Evolutionary conservation across 2,797 vertebrate genomes (phyloP), one percentile per base, ranked within the genome.

Genomic region (Lepilemur septentrionalis): DNA sequence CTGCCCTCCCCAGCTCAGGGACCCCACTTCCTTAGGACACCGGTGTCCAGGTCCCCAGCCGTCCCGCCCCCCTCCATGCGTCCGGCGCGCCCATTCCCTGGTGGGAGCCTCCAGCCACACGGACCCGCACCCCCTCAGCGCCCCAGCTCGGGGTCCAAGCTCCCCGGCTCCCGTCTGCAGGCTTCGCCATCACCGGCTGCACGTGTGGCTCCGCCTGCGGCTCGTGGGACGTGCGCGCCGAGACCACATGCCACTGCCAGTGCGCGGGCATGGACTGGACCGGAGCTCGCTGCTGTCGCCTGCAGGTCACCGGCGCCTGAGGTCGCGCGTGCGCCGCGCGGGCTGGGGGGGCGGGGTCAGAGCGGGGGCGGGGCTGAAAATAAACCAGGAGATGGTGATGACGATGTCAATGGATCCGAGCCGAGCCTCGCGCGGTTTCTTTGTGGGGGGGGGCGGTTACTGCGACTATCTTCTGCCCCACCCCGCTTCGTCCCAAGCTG

Each of bases 201-300:
- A 15, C 96, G 0, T 97, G 98, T 38, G 98, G 97, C 35, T 95
- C 61, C 0, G 96, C 5, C 30, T 97, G 97, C 18, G 98, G 98
- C 32, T 98, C 97, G 0, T 98, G 98, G 98, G 97, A 97, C 11
- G 95, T 98, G n/a, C 92, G 95, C 2, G 38, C 28, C 0, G 76
- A 90, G 14, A 48, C 23, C 48, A 55, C 70, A 0, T 97, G 98
- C 35, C 98, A 98, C 88, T 98, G 98, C 91, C 97, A 97, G 59
- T 97, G 97, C 15, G 2, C 20, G 0, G 9, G 8, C 25, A 97
- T 96, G 17, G 97, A 98, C 84, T 98, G 98, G 98, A 97, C 97
- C 0, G 30, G 59, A 5, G 97, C 95, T 0, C 96, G 86, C 30
- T 97, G 98, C 88, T 95, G 96, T 18, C 52, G 35, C 5, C 0